These are phyloP conservation scores for Gastrophysa polygoni DNA, from an alignment of 2,888 invertebrate genomes.

Conservation along the genomic window DNA sequence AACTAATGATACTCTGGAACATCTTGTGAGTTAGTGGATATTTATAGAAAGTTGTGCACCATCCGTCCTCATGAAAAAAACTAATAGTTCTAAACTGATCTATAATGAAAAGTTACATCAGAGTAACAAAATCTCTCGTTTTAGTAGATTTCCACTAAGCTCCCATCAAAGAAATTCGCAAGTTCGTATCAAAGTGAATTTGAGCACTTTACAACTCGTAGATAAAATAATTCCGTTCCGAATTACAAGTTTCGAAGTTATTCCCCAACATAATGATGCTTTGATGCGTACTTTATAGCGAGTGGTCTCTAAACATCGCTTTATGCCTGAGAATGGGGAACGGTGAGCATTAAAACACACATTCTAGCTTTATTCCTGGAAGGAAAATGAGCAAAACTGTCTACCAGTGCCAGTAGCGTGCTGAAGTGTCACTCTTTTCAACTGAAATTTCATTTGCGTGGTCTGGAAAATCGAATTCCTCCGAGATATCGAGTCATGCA, in stretches of 20 bases:
- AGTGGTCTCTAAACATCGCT: not conserved
- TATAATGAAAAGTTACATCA: too few relatives aligned
- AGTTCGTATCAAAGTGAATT: not conserved
- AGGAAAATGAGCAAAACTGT: not conserved
- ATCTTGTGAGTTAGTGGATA: too few relatives aligned
- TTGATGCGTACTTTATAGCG: not conserved
- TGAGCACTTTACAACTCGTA: not conserved
- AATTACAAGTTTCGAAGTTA: not conserved
- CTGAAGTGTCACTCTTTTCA: too few relatives aligned
- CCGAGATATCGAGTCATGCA: too few relatives aligned
- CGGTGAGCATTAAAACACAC: not conserved
- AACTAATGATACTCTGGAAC: too few relatives aligned
- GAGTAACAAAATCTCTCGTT: too few relatives aligned
- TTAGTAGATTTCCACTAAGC: not conserved
- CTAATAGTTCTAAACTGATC: too few relatives aligned
- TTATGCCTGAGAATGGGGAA: not conserved
- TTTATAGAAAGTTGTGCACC: too few relatives aligned
- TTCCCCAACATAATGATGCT: not conserved
- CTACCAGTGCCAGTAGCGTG: too few relatives aligned
- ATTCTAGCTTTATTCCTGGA: not conserved
- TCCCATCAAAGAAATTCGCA: not conserved
- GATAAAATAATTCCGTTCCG: not conserved
- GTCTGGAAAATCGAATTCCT: too few relatives aligned
- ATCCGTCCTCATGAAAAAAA: too few relatives aligned
- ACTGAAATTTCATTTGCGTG: too few relatives aligned